phyloP scores from a whole-genome alignment of 2,888 invertebrate species.

The Taphrorychus bicolor region DNA sequence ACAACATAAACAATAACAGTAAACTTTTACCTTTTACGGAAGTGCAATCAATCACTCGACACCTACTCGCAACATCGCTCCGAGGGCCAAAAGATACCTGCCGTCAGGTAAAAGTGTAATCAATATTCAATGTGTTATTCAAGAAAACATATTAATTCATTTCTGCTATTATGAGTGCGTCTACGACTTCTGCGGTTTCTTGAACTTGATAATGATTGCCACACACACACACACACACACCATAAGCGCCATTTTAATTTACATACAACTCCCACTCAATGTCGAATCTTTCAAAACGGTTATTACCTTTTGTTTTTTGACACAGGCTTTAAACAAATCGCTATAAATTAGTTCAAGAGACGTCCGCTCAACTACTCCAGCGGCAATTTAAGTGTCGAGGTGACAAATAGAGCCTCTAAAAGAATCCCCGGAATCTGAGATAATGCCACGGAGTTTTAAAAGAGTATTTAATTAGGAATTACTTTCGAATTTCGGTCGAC shows the following conservation, averaged over 20 bases:
- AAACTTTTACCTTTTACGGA: slow-evolving; percentile 15
- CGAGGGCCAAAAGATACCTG: background rate
- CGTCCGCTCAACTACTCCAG: background rate
- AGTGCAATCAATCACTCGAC: slow-evolving; percentile 12
- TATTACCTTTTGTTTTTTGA: background rate
- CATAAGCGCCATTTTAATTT: background rate
- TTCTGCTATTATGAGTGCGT: background rate
- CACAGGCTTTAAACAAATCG: background rate
- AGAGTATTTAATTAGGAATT: background rate
- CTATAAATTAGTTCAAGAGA: background rate
- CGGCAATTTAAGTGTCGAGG: background rate
- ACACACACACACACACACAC: background rate
- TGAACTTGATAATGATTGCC: background rate
- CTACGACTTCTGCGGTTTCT: background rate
- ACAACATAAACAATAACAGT: slow-evolving; percentile 21
- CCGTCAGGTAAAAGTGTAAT: slow-evolving; percentile 2
- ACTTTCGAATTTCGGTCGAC: no score
- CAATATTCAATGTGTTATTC: slow-evolving; percentile 3
- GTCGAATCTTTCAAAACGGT: no score
- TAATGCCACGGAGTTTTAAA: background rate
- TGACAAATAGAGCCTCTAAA: background rate
- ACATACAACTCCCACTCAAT: background rate
- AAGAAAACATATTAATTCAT: background rate
- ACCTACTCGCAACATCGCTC: slow-evolving; percentile 10
- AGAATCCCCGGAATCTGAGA: background rate